Percentiles rank a stretch among this genome's conserved stretches.
These are phyloP conservation scores for Tholera decimalis DNA, from an alignment of 2,888 invertebrate species.

Conservation along the genomic window DNA sequence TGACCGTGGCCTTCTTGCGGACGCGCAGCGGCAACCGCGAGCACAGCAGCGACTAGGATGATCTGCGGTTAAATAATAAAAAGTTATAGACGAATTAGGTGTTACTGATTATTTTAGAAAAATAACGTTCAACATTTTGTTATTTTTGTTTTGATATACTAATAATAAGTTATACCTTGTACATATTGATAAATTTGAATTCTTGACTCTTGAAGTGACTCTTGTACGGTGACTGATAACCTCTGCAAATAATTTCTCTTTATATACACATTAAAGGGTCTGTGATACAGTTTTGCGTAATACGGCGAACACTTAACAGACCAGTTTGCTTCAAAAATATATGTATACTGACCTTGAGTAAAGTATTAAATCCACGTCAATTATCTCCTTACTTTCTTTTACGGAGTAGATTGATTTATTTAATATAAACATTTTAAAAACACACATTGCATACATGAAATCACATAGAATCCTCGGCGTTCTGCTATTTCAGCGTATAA, in stretches of 20 bases:
- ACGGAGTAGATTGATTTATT: too few species aligned
- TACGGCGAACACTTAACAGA: neutral
- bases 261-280: constrained; percentile 50
- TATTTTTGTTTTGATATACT: neutral
- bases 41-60: constrained; percentile 39
- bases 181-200: constrained; percentile 50
- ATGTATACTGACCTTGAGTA: constrained; percentile 35
- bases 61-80: constrained; percentile 9
- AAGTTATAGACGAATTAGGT: neutral
- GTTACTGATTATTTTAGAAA: neutral
- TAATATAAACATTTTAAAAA: too few species aligned
- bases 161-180: constrained; percentile 31
- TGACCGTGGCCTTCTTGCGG: constrained; percentile 56
- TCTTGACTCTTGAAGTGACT: constrained; percentile 19
- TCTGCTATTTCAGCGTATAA: too few species aligned
- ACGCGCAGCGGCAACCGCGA: constrained; percentile 44
- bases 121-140: neutral
- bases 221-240: constrained; percentile 39
- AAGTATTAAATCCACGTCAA: constrained; percentile 2
- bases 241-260: constrained; percentile 14
- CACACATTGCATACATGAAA: too few species aligned
- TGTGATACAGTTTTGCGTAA: constrained; percentile 26
- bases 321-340: constrained; percentile 28
- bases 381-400: constrained; percentile 4
- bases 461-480: too few species aligned